Base-by-base conservation (phyloP, 2,888 invertebrate genomes). In the Xestobium rufovillosum region DNA sequence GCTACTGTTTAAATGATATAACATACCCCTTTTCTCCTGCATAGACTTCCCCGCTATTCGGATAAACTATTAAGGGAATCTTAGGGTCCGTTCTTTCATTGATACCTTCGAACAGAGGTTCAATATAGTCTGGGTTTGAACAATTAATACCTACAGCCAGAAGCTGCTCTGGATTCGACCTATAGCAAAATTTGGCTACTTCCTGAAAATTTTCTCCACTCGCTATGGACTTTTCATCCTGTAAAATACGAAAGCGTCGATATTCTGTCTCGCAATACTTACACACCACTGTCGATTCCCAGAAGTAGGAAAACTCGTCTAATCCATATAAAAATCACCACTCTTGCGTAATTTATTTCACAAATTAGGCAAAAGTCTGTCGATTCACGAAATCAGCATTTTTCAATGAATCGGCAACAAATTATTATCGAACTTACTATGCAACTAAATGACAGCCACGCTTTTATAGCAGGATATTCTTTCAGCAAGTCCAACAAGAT, bases 121-220 rank as follows among this genome's bases (percentile, higher is more conserved):
- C 67, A 3, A 83, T 75, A 53, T 68, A 67, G 40, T 63, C 56
- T 0, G 85, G 83, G 43, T 73, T 66, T 26, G 85, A 73, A 66
- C 94, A 94, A 65, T 94, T 94, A 0, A 87, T 78, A 1, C 92
- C 92, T 27, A 91, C 71, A 1, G 86, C 92, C 13, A 88, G 67
- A 38, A 91, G 69, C 56, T 84, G 83, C 3, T 71, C 61, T 19
- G 77, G 75, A 16, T 57, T 58, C 19, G 50, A 41, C 14, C 61
- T 51, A 48, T 67, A 84, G 57, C 83, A 77, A 26, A 73, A 68
- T 38, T 70, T 67, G 1, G 81, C 81, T 1, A 80, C 78, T 36
- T 80, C 77, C 41, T 72, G 70, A 53, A 90, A 83, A 37, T 70
- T 68, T 51, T 86, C 88, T 1, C 89, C 90, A 62, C 84, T 80